Evolutionary conservation across 2,888 invertebrate species (phyloP).

Genomic region (Dugesia japonica): DNA sequence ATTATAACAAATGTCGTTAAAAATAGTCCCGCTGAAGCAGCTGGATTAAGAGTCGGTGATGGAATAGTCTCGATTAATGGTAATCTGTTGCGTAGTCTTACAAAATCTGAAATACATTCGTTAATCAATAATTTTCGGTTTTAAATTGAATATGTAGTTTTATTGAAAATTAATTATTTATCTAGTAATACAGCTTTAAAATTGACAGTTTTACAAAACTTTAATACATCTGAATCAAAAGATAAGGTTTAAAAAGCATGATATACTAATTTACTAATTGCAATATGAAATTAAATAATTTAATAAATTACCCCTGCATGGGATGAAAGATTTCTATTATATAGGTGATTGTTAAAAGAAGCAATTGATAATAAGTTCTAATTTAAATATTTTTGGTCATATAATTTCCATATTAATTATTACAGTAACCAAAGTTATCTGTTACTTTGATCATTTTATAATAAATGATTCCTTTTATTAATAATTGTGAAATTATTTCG

Average conservation of each 20-base stretch:
- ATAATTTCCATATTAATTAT: no score
- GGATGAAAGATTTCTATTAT: no score
- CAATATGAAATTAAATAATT: no score
- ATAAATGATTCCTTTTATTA: no score
- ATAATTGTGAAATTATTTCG: no score
- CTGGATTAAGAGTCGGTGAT: not conserved
- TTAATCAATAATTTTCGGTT: slow-evolving; percentile 16
- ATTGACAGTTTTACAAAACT: slow-evolving; percentile 6
- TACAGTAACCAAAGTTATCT: no score
- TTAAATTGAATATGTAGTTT: not conserved
- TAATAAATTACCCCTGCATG: no score
- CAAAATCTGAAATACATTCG: not conserved
- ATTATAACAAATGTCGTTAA: not conserved
- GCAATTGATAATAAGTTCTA: no score
- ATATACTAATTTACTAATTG: no score
- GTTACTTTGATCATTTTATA: no score
- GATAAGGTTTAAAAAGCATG: not conserved
- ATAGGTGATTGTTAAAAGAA: no score
- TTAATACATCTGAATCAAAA: not conserved
- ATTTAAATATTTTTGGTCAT: no score
- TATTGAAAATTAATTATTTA: slow-evolving; percentile 7
- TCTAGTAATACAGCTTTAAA: slow-evolving; percentile 6
- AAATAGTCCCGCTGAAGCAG: not conserved
- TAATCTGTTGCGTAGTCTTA: slow-evolving; percentile 10
- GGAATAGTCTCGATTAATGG: not conserved